Evolutionary conservation across 2,888 invertebrate species (phyloP), one percentile per base, ranked within the genome.

Genomic region (Agrotis exclamationis): DNA sequence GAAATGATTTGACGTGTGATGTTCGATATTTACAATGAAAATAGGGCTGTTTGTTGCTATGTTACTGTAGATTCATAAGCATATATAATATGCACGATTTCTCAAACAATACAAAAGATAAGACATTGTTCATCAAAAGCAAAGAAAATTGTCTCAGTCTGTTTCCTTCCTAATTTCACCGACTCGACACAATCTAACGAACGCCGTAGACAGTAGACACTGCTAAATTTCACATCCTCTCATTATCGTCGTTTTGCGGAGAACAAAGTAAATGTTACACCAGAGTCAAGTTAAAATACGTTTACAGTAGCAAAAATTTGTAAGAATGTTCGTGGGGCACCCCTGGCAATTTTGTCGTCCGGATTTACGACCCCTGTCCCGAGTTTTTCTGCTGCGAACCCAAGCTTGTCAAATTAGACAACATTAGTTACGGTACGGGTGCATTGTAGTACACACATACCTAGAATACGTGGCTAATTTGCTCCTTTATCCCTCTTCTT

Each of bases 321-420:
- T 78, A 78, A 78, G 75, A 80, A 74, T 70, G 67, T 81, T 76
- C 59, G 51, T 70, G 64, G 78, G 70, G 65, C 67, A 81, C 56
- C 80, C 81, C 70, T 78, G 65, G 78, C 70, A 68, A 78, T 74
- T 74, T 78, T 74, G 78, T 80, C 78, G 70, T 59, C 74, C 78
- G 60, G 78, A 81, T 80, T 80, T 80, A 78, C 80, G 74, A 74
- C 70, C 82, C 70, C 74, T 80, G 78, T 80, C 79, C 54, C 62
- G 70, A 51, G 56, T 80, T 80, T 81, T 80, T 80, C 62, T 70
- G 47, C 62, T 65, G 50, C 44, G 56, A 63, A 70, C 70, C 74
- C 79, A 68, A 78, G 82, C 82, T 81, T 80, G 78, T 80, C 74
- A 80, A 80, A 80, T 80, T 81, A 78, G 78, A 68, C 65, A 51